Conservation (phyloP, 2,888 invertebrate genomes). For the Caenorhabditis virilis region DNA sequence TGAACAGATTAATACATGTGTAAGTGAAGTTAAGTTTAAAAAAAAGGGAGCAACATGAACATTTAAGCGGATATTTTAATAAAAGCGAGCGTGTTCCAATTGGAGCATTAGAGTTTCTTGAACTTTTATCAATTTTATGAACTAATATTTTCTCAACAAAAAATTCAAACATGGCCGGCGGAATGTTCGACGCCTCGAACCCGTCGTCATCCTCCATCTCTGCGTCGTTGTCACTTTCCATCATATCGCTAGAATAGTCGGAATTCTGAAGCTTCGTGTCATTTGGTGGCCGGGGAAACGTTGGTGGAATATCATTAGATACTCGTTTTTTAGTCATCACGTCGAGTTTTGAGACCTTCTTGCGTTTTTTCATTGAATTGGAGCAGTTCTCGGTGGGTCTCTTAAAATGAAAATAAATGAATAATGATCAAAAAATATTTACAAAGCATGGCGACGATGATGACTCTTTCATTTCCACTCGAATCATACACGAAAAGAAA, state of each 20-base stretch:
- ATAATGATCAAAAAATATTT: conserved; percentile 1
- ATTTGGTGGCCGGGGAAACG: conserved; percentile 35
- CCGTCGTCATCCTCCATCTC: conserved; percentile 20
- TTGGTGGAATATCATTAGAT: conserved; percentile 23
- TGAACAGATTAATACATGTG: no score
- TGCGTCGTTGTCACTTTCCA: no score
- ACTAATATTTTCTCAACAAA: no score
- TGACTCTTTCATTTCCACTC: conserved; percentile 49
- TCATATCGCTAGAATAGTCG: no score
- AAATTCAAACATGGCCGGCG: conserved; percentile 12
- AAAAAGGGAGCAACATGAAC: no score
- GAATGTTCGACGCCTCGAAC: conserved; percentile 7
- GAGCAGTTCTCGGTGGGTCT: conserved; percentile 22
- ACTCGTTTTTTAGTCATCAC: conserved; percentile 22
- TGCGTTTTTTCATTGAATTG: neutral
- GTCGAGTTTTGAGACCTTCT: conserved; percentile 5
- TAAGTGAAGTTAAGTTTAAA: no score
- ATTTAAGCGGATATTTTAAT: no score
- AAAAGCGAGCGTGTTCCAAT: no score
- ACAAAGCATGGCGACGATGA: conserved; percentile 33
- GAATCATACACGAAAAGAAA: conserved; percentile 63
- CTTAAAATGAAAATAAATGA: no score
- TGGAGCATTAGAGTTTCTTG: no score
- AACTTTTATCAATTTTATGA: no score
- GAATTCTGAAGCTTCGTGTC: conserved; percentile 11